Evolutionary conservation across 2,888 invertebrate genomes (phyloP), one percentile per base, ranked within the genome.

Genomic region (Sesia apiformis): DNA sequence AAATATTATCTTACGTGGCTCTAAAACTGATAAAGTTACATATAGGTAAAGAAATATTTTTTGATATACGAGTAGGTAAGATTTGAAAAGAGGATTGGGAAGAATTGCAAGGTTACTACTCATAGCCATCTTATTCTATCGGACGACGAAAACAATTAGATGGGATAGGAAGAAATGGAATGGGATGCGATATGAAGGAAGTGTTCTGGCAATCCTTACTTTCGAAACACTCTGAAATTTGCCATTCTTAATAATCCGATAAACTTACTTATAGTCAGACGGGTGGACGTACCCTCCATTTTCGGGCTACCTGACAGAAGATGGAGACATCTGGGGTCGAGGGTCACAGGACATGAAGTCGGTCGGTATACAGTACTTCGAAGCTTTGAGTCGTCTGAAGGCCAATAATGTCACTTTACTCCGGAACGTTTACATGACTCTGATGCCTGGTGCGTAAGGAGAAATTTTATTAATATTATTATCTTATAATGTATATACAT

Each of bases 281-380:
- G 77, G 77, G 3, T 97, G 97, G 97, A 93, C 90, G 0, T 91
- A 95, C 78, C 93, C 93, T 38, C 97, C 97, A 3, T 98, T 97
- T 79, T 91, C 89, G 50, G 97, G 94, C 0, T 88, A 93, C 56
- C 94, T 96, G 70, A 94, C 95, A 65, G 92, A 91, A 0, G 84
- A 94, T 52, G 97, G 96, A 0, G 91, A 95, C 59, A 96, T 97
- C 65, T 96, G 91, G 77, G 96, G 94, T 0, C 90, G 96, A 54
- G 96, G 96, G 4, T 87, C 95, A 0, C 95, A 95, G 76, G 96
- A 97, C 71, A 95, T 95, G 95, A 94, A 94, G 74, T 92, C 91
- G 64, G 92, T 93, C 52, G 91, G 92, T 3, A 91, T 93, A 43
- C 93, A 93, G 78, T 92, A 91, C 74, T 74, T 93, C 53, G 93